Evolutionary conservation across 1,140 invertebrate genomes (phyloP), one percentile per base, ranked within the genome.

Genomic region (Hesperophylax magnus): DNA sequence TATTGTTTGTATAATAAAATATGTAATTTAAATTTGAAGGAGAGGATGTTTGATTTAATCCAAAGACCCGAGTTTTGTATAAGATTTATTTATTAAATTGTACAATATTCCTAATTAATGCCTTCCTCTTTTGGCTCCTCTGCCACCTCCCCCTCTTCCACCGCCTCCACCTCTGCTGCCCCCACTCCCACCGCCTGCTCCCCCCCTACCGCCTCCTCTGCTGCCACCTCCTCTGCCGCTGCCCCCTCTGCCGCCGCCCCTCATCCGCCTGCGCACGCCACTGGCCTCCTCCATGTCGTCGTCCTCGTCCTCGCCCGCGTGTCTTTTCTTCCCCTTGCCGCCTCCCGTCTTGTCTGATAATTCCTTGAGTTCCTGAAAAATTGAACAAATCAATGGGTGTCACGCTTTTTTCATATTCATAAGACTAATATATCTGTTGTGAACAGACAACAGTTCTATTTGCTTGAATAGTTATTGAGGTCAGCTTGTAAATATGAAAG

Each of bases 201-300:
- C 0, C 97, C 96, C 78, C 93, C 92, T 27, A 91, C 92, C 74
- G 87, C 93, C 2, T 87, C 91, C 65, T 87, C 92, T 24, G 82
- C 87, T 87, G 86, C 77, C 89, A 90, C 81, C 92, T 92, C 84
- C 47, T 0, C 63, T 17, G 5, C 63, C 17, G n/a, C 67, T 39
- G 85, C 85, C 86, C 83, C 89, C 86, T 31, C 85, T 86, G 75
- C 84, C 85, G 53, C 89, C 89, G 7, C 84, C 85, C 85, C 95
- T 94, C 80, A 97, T 90, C 60, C 95, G 90, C 85, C 96, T 95
- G 63, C 95, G 91, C 0, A 96, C 93, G 8, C 96, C 96, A 15
- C 91, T 87, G 31, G 95, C 94, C 82, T 94, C 92, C 89, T 97
- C 96, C 0, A 94, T 96, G 86, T 97, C 96, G 88, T 97, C 96